Evolutionary conservation across 2,113 vertebrate genomes (phyloP), one percentile per base, ranked within the genome.

Genomic region (Elachura formosa): DNA sequence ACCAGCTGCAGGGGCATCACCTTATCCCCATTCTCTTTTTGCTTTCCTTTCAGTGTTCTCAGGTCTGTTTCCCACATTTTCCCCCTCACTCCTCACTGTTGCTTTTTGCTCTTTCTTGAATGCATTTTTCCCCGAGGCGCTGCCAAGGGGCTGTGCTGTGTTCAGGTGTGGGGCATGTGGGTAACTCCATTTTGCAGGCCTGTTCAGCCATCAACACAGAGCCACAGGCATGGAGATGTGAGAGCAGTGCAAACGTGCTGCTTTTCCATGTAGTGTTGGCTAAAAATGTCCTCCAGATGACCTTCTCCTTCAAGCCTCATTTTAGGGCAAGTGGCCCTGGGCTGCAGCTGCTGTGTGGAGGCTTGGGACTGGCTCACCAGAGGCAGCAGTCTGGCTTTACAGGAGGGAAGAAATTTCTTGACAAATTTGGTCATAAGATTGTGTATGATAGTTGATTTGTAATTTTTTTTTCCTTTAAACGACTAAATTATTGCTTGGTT

Each of bases 101-200:
- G 11, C 25, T 49, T 54, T 87, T 67, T 71, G 17, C 52, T 23
- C 28, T 58, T 45, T 49, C 29, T 6, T 4, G 26, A 20, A 9
- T 4, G 16, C 1, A 0, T 83, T 74, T 69, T 59, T 1, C 41
- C 29, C 49, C 48, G 5, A 43, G 63, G 41, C 7, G 2, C 29
- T 5, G 31, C 16, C n/a, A 9, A 29, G 40, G 19, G 22, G 40
- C n/a, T 11, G 25, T 5, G 78, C 36, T 9, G 43, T 9, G 29
- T 20, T 40, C 1, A 0, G 14, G 14, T 4, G 21, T 3, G 29
- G 48, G 58, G 31, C 72, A 4, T 0, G 0, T 0, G 0, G 52
- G 49, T 33, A 6, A 6, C 8, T 1, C 31, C 6, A 1, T 40
- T 38, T 21, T 5, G 1, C 61, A 15, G 1, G 2, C 36, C 2